These are phyloP conservation scores for Pterophyllum scalare DNA, from an alignment of 2,113 vertebrate species.

Conservation along the genomic window DNA sequence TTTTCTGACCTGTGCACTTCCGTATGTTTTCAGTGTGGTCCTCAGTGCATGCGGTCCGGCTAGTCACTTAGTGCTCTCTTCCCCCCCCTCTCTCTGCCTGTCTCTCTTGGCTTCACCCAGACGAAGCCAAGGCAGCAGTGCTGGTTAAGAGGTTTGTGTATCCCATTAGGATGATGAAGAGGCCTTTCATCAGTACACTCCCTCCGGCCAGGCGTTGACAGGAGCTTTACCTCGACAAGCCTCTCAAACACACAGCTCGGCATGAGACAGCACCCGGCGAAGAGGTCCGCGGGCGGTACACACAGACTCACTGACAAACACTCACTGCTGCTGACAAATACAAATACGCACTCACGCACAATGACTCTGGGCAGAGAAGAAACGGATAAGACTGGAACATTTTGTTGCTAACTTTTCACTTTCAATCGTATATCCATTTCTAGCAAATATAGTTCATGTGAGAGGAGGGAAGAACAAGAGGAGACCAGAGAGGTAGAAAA, in stretches of 20 bases:
- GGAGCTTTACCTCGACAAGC: conserved; percentile 81
- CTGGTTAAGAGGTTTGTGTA: conserved; percentile 82
- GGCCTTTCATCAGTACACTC: conserved; percentile 80
- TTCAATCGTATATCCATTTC: conserved; percentile 26
- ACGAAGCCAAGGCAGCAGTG: conserved; percentile 68
- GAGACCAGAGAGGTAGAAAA: conserved; percentile 43
- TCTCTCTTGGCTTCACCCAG: conserved; percentile 49
- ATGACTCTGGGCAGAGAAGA: conserved; percentile 14
- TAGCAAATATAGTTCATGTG: conserved; percentile 25
- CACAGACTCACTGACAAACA: conserved; percentile 51
- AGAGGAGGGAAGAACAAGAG: conserved; percentile 25
- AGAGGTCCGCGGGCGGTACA: conserved; percentile 58
- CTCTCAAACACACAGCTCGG: conserved; percentile 75
- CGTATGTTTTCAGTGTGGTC: conserved; percentile 47
- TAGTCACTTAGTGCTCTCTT: conserved; percentile 31
- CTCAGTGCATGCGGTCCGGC: conserved; percentile 41
- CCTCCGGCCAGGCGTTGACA: conserved; percentile 78
- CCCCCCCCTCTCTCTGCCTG: conserved; percentile 3
- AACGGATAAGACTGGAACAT: conserved; percentile 5
- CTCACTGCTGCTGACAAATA: conserved; percentile 28
- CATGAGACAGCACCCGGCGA: conserved; percentile 72
- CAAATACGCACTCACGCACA: conserved; percentile 11
- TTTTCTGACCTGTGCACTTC: conserved; percentile 48
- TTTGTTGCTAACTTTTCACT: conserved; percentile 54
- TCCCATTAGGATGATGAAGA: conserved; percentile 85